These are phyloP conservation scores for Rostratula benghalensis DNA, from an alignment of 2,113 vertebrate genomes.

Conservation along the genomic window DNA sequence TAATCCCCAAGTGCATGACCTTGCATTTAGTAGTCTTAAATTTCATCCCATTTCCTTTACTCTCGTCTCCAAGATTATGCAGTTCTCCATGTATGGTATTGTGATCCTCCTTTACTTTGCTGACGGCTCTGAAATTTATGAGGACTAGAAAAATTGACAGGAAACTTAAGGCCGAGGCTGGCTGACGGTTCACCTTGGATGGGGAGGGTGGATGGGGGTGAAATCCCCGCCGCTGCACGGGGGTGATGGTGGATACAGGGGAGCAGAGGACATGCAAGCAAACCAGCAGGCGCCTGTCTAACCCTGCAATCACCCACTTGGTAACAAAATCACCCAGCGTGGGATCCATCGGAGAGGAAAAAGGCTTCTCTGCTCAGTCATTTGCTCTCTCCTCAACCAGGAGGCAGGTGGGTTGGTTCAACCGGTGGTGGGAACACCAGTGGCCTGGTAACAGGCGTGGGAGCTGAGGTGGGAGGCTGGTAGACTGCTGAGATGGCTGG, in stretches of 20 bases:
- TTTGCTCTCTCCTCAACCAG: neutral
- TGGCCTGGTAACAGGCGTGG: fast-evolving
- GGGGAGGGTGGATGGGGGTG: neutral
- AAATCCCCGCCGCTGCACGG: fast-evolving
- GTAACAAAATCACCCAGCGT: neutral
- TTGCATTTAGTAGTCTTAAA: conserved; percentile 73
- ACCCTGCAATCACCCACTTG: neutral
- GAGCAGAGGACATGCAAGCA: neutral
- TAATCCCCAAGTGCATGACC: conserved; percentile 72
- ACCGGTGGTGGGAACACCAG: neutral
- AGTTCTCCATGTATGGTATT: conserved; percentile 65
- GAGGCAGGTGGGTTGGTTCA: neutral
- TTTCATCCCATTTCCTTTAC: conserved; percentile 70
- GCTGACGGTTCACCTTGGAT: neutral
- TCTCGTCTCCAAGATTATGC: conserved; percentile 65
- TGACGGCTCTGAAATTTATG: conserved; percentile 64
- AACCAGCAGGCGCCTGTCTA: fast-evolving
- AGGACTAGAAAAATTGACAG: conserved; percentile 40
- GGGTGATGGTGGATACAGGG: neutral
- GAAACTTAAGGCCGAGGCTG: conserved; percentile 19
- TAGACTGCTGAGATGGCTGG: neutral
- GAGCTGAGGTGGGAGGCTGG: neutral
- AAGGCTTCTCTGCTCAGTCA: neutral
- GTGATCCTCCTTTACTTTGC: conserved; percentile 69
- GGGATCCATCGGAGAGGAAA: neutral